Percentiles rank a stretch among this genome's conserved stretches.
phyloP scores from a whole-genome alignment of 2,113 vertebrate species.

The Vidua chalybeata region DNA sequence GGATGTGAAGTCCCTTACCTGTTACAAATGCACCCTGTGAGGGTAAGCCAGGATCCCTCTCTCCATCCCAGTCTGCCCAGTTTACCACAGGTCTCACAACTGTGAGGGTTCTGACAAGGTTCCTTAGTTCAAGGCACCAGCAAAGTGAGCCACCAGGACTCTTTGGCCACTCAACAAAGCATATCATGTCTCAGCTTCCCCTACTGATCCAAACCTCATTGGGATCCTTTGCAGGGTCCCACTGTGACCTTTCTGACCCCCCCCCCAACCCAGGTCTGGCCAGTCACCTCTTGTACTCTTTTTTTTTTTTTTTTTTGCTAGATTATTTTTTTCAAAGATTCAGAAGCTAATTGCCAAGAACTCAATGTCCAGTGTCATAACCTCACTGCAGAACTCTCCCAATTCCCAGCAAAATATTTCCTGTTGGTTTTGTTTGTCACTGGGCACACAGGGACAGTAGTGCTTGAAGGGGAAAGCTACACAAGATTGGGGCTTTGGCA shows the following conservation, averaged over 20 bases:
- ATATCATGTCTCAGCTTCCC: background rate
- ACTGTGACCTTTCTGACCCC: background rate
- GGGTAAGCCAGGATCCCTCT: background rate
- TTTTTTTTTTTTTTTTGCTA: background rate
- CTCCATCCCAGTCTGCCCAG: background rate
- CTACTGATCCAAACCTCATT: rapidly evolving
- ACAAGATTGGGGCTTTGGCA: background rate
- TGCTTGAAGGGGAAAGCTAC: background rate
- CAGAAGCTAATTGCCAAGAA: constrained; percentile 42
- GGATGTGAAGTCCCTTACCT: background rate
- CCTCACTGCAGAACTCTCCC: background rate
- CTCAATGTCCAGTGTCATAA: constrained; percentile 22
- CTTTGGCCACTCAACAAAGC: background rate
- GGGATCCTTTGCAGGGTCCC: background rate
- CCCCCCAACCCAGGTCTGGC: background rate
- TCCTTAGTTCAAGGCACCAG: background rate
- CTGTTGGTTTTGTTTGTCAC: constrained; percentile 36
- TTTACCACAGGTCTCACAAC: background rate
- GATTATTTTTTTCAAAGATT: background rate
- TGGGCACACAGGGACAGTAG: background rate
- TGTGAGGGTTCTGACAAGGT: background rate
- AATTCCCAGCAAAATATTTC: constrained; percentile 51
- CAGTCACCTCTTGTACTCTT: background rate
- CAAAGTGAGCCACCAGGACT: background rate
- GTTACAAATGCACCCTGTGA: background rate